Evolutionary conservation across 2,888 invertebrate species (phyloP).

Genomic region (Penaeus monodon): DNA sequence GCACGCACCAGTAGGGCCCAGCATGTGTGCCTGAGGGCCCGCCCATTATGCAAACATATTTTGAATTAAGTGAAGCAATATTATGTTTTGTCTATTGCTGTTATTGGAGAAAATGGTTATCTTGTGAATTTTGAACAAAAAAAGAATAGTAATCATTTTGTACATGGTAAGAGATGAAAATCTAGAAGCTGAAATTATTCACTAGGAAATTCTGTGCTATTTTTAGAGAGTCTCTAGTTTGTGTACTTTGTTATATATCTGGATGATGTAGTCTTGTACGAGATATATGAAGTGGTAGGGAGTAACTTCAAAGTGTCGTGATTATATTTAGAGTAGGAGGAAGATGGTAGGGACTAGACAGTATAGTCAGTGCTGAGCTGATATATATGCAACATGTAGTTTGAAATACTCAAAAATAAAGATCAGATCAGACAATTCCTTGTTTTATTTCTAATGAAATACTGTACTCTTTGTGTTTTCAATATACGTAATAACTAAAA

Average conservation of each 20-base stretch:
- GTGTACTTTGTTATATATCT: slow-evolving; percentile 65
- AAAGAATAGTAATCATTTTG: slow-evolving; percentile 59
- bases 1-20: slow-evolving; percentile 34
- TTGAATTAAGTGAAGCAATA: slow-evolving; percentile 63
- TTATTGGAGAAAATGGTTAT: slow-evolving; percentile 59
- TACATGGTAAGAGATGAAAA: slow-evolving; percentile 58
- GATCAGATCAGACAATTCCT: slow-evolving; percentile 48
- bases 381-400: slow-evolving; percentile 65
- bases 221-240: slow-evolving; percentile 65
- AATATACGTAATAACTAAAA: too few species aligned
- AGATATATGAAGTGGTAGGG: slow-evolving; percentile 60
- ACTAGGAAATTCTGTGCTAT: slow-evolving; percentile 64
- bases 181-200: slow-evolving; percentile 61
- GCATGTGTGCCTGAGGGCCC: slow-evolving; percentile 49
- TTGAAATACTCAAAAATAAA: slow-evolving; percentile 64
- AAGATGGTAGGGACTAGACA: slow-evolving; percentile 63
- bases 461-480: background rate
- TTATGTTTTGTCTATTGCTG: slow-evolving; percentile 59
- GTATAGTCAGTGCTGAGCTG: slow-evolving; percentile 62
- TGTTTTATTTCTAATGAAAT: slow-evolving; percentile 15
- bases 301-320: slow-evolving; percentile 60
- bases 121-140: slow-evolving; percentile 57
- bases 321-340: slow-evolving; percentile 61
- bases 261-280: slow-evolving; percentile 64
- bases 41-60: slow-evolving; percentile 62